These are phyloP conservation scores for Thunnus maccoyii DNA, from an alignment of 2,113 vertebrate species.

Conservation along the genomic window DNA sequence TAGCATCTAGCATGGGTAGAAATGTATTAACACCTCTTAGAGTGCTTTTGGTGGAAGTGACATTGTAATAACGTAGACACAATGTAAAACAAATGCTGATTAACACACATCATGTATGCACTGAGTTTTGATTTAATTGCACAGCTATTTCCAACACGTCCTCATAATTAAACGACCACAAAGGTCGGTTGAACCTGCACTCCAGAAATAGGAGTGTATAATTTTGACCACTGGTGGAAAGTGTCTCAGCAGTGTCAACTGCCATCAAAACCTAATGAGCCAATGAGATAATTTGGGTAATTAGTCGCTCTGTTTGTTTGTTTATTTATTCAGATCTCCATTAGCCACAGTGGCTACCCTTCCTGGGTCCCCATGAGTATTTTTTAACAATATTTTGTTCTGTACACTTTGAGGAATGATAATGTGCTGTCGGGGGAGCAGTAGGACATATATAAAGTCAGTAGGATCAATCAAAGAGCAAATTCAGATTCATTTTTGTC, in stretches of 20 bases:
- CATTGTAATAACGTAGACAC: neutral
- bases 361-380: too few species aligned
- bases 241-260: slow-evolving; percentile 16
- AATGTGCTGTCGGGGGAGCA: slow-evolving; percentile 31
- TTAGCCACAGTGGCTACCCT: too few species aligned
- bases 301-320: slow-evolving; percentile 35
- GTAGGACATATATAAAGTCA: slow-evolving; percentile 29
- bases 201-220: neutral
- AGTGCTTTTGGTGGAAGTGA: neutral
- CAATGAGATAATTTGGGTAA: slow-evolving; percentile 57
- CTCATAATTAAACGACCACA: too few species aligned
- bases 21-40: too few species aligned
- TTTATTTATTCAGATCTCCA: too few species aligned
- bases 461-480: slow-evolving; percentile 35
- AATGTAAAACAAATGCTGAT: neutral
- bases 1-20: too few species aligned
- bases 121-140: slow-evolving; percentile 20
- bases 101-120: neutral
- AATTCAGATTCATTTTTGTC: slow-evolving; percentile 25
- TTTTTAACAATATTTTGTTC: too few species aligned
- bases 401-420: slow-evolving; percentile 23
- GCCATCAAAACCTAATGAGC: slow-evolving; percentile 53
- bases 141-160: slow-evolving; percentile 3
- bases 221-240: slow-evolving; percentile 37
- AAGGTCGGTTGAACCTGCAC: too few species aligned